These are phyloP conservation scores for Eumacrocentrus americanus DNA, from an alignment of 2,888 invertebrate genomes.

Conservation along the genomic window DNA sequence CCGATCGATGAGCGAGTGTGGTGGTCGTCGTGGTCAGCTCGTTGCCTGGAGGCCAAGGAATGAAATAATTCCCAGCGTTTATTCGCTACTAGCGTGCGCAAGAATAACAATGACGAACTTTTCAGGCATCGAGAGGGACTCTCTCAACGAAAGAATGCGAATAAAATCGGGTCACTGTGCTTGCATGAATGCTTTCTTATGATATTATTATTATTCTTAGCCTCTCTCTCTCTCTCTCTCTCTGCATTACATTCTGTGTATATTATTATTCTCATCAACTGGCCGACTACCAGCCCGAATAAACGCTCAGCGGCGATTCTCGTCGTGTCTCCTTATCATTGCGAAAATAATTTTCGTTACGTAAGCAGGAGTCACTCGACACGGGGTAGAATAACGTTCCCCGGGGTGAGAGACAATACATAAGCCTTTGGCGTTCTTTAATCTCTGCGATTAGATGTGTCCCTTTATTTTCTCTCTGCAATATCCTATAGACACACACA, in stretches of 20 bases:
- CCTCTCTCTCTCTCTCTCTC: not conserved
- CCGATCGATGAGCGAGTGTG: slow-evolving; percentile 27
- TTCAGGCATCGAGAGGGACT: slow-evolving; percentile 8
- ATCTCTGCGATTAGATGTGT: not conserved
- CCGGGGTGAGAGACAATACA: slow-evolving; percentile 9
- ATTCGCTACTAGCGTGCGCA: not conserved
- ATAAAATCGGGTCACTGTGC: slow-evolving; percentile 39
- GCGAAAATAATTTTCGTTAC: slow-evolving; percentile 56
- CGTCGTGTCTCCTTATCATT: slow-evolving; percentile 32
- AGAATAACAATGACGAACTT: slow-evolving; percentile 9
- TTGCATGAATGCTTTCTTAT: not conserved
- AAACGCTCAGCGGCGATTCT: not conserved
- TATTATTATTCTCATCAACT: slow-evolving; percentile 1
- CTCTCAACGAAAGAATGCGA: too few species aligned
- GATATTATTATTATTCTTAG: not conserved
- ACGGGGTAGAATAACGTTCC: slow-evolving; percentile 38
- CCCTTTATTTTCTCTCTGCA: not conserved
- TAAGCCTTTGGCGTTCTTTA: not conserved
- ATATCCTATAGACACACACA: not conserved
- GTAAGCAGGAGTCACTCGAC: slow-evolving; percentile 56
- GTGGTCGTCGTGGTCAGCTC: slow-evolving; percentile 14
- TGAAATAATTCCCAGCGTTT: slow-evolving; percentile 3
- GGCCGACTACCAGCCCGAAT: slow-evolving; percentile 7
- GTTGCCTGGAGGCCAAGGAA: slow-evolving; percentile 11
- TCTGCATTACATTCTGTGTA: not conserved